Evolutionary conservation across 2,113 vertebrate species (phyloP).

Genomic region (Odocoileus virginianus): DNA sequence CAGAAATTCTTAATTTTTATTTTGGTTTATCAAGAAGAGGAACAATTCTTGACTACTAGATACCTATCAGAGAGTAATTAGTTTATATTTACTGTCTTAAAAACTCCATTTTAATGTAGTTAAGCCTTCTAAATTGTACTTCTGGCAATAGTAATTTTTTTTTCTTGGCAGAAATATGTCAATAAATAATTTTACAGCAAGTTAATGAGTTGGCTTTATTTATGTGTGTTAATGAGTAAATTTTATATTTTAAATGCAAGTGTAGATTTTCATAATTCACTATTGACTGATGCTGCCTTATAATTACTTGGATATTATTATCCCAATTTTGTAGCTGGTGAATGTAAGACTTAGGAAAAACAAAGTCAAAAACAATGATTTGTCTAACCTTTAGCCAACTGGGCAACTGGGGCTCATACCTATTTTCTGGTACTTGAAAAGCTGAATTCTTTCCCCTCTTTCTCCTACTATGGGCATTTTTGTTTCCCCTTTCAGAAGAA

Average conservation of each 20-base stretch:
- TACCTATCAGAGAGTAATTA: neutral
- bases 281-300: neutral
- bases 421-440: neutral
- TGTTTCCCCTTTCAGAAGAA: accelerated
- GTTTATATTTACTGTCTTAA: neutral
- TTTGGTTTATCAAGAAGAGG: neutral
- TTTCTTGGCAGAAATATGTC: neutral
- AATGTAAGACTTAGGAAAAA: neutral
- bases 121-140: neutral
- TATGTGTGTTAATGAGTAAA: neutral
- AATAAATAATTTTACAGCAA: neutral
- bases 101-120: neutral
- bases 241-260: neutral
- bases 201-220: neutral
- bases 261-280: neutral
- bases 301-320: neutral
- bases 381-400: neutral
- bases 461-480: neutral
- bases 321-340: neutral
- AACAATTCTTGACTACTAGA: neutral
- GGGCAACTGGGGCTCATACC: accelerated
- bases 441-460: neutral
- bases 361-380: neutral
- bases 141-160: neutral
- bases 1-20: neutral